A percentile compares a stretch with the other conserved stretches of the same genome.
These are phyloP conservation scores for Drosophila funebris DNA, from an alignment of 1,140 invertebrate genomes.

Conservation along the genomic window DNA sequence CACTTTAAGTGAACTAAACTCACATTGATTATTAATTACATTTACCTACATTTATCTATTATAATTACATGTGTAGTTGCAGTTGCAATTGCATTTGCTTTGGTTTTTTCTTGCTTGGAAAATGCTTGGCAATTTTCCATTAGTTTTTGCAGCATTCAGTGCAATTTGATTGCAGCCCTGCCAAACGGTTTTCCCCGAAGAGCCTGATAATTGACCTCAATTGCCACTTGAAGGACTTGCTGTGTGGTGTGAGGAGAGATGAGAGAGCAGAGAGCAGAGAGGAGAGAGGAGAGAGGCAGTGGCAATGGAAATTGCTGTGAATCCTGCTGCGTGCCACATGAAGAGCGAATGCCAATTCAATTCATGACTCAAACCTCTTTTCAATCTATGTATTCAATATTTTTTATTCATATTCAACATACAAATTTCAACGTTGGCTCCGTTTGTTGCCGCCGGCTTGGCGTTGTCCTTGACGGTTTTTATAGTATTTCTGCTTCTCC, in stretches of 20 bases:
- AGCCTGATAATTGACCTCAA: not conserved
- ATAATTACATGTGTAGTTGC: too few species aligned
- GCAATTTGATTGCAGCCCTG: too few species aligned
- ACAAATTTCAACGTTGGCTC: constrained; percentile 12
- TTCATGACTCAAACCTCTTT: constrained; percentile 20
- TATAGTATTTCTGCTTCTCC: not conserved
- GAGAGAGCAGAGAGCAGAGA: not conserved
- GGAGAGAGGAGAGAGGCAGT: not conserved
- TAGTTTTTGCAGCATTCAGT: not conserved
- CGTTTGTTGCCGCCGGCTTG: constrained; percentile 39
- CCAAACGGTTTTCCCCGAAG: too few species aligned
- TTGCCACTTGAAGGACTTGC: constrained; percentile 5
- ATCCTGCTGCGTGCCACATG: constrained; percentile 6
- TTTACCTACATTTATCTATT: too few species aligned
- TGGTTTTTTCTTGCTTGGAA: not conserved
- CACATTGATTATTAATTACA: too few species aligned
- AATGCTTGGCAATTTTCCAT: not conserved
- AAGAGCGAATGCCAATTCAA: constrained; percentile 25
- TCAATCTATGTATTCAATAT: constrained; percentile 17
- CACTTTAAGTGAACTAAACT: too few species aligned
- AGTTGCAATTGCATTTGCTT: not conserved
- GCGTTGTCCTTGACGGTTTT: constrained; percentile 49
- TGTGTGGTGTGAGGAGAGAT: not conserved
- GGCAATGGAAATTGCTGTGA: not conserved
- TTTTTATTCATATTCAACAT: constrained; percentile 5